Conservation (phyloP, 2,797 vertebrate species). For the Scarus forsteni region DNA sequence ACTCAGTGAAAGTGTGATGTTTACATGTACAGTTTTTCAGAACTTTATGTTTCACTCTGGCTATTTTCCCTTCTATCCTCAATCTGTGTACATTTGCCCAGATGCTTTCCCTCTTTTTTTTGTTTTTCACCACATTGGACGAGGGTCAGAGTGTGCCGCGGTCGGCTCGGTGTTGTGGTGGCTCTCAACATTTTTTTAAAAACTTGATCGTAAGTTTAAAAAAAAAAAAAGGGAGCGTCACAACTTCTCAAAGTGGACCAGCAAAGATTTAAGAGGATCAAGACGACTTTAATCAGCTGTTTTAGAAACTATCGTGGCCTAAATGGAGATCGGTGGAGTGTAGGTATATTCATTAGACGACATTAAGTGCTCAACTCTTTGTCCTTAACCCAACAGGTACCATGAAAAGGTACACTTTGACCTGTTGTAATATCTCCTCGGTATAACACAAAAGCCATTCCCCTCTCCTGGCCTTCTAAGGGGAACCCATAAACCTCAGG, state of each 20-base stretch:
- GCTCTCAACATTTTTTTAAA: conserved; percentile 72
- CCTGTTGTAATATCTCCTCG: conserved; percentile 82
- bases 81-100: conserved; percentile 74
- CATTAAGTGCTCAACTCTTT: conserved; percentile 73
- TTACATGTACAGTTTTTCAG: conserved; percentile 99
- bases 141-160: conserved; percentile 64
- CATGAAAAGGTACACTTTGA: conserved; percentile 82
- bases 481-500: conserved; percentile 89
- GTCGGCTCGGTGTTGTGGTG: conserved; percentile 65
- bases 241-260: conserved; percentile 85
- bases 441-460: conserved; percentile 87
- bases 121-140: conserved; percentile 72
- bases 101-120: conserved; percentile 49
- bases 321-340: conserved; percentile 47
- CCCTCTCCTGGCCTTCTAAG: conserved; percentile 84
- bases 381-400: conserved; percentile 70
- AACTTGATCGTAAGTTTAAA: conserved; percentile 62
- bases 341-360: conserved; percentile 64
- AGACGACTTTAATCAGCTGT: conserved; percentile 64
- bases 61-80: conserved; percentile 37
- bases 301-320: conserved; percentile 71
- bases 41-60: conserved; percentile 60
- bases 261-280: conserved; percentile 67
- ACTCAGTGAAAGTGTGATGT: conserved; percentile 99
- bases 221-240: conserved; percentile 67